Base-by-base conservation (phyloP, 2,888 invertebrate species). In the Clostera curtula region DNA sequence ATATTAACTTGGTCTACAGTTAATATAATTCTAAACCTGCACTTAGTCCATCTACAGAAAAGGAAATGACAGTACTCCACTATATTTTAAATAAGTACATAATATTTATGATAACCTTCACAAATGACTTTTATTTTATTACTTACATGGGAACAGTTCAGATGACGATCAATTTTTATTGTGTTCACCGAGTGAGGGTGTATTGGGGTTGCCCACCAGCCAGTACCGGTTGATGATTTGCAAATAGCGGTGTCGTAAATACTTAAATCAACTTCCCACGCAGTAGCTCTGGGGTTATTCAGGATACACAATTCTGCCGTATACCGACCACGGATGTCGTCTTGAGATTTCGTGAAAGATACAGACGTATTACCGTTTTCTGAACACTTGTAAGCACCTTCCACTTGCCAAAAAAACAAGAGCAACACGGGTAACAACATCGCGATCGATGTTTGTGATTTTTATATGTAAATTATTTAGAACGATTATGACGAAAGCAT, bases 81-180 rank as follows among this genome's bases (percentile, higher is more conserved):
- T n/a, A n/a, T n/a, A n/a, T n/a, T n/a, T n/a, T n/a, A n/a, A n/a
- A n/a, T n/a, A n/a, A n/a, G n/a, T n/a, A n/a, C n/a, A n/a, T n/a
- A n/a, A n/a, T n/a, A n/a, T n/a, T n/a, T n/a, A n/a, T n/a, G n/a
- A n/a, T n/a, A n/a, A n/a, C n/a, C n/a, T n/a, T n/a, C n/a, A n/a
- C n/a, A n/a, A n/a, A n/a, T n/a, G n/a, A n/a, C n/a, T n/a, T n/a
- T n/a, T n/a, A n/a, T n/a, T n/a, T n/a, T n/a, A n/a, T n/a, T n/a
- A n/a, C 71, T 59, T 41, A 71, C 71, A 44, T 59, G 34, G 19
- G 48, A 45, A 38, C 71, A 71, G 37, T 58, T 60, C 2, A 39
- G 25, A 4, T 45, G n/a, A 5, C 31, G 18, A 7, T 27, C 9
- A 36, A 43, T 7, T 7, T 27, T 3, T 38, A 59, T 20, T 36